Evolutionary conservation across 2,888 invertebrate genomes (phyloP), one percentile per base, ranked within the genome.

Genomic region (Serripes groenlandicus): DNA sequence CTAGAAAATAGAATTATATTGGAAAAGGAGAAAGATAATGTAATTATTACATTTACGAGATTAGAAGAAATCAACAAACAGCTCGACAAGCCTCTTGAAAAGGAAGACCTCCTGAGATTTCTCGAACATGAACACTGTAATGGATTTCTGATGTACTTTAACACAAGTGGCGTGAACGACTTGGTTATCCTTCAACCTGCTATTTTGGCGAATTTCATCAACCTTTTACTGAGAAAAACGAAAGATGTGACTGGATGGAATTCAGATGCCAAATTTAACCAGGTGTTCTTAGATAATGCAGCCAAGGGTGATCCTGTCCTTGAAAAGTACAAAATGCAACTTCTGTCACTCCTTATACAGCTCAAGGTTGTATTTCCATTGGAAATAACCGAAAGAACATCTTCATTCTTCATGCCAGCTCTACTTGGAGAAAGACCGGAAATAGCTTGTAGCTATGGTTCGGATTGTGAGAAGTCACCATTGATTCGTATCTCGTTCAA

Each of bases 81-180:
- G 7, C 58, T 60, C n/a, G 80, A 80, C 49, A 62, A 35, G 21
- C 75, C 75, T 4, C 62, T 80, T 23, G 23, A 34, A 42, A 35
- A 75, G 7, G 23, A n/a, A 5, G 56, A 66, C 0, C 9, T 54
- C 34, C 42, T 70, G 18, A 49, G 34, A 7, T 80, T 80, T 70
- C 49, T 80, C 18, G 80, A 80, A 26, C 71, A 80, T 32, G 56
- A 75, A 42, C 80, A 80, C 49, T 70, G 80, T 23, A 70, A 75
- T 32, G 80, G 80, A 23, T 66, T 58, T 28, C 66, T 80, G 0
- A 56, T 80, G 75, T 52, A 71, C n/a, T 80, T 75, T 37, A 34
- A 32, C 26, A 23, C 54, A 56, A 28, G 5, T 3, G 56, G 56
- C 32, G n/a, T 64, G 21, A 56, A 64, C 32, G 70, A 75, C 23